Evolutionary conservation across 2,797 vertebrate species (phyloP).

Genomic region (Enteromius fasciolatus): DNA sequence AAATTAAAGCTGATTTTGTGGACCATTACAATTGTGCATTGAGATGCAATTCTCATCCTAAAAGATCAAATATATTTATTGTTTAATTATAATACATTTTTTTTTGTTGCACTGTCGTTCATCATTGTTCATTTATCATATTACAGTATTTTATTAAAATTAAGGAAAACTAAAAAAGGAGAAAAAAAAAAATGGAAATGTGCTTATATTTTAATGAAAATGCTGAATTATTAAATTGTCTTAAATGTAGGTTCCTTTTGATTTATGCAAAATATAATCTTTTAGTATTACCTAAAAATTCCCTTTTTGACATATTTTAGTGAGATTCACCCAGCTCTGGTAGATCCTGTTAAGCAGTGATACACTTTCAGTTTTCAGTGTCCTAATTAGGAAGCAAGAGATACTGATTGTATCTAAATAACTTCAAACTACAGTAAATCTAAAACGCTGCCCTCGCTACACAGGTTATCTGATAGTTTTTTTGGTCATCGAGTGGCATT

Average conservation of each 20-base stretch:
- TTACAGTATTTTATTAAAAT: not conserved
- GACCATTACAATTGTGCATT: not conserved
- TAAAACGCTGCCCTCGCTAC: slow-evolving; percentile 14
- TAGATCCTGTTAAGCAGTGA: slow-evolving; percentile 14
- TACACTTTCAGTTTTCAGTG: slow-evolving; percentile 6
- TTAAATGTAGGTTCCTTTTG: not conserved
- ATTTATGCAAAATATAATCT: not conserved
- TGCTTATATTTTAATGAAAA: not conserved
- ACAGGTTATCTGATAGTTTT: slow-evolving; percentile 17
- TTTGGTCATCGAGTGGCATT: slow-evolving; percentile 35
- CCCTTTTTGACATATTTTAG: not conserved
- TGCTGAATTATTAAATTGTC: not conserved
- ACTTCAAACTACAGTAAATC: slow-evolving; percentile 27
- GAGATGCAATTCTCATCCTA: not conserved
- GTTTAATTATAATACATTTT: not conserved
- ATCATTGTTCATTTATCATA: not conserved
- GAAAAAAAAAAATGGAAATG: not conserved
- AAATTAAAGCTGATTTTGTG: not conserved
- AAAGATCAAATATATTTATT: not conserved
- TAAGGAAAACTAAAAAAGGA: too few relatives aligned
- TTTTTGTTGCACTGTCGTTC: not conserved
- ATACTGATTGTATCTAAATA: not conserved
- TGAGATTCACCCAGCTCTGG: slow-evolving; percentile 28
- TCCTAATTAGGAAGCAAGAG: slow-evolving; percentile 2
- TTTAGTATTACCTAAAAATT: not conserved